phyloP scores from a whole-genome alignment of 2,888 invertebrate species.

The Conistra vaccinii region DNA sequence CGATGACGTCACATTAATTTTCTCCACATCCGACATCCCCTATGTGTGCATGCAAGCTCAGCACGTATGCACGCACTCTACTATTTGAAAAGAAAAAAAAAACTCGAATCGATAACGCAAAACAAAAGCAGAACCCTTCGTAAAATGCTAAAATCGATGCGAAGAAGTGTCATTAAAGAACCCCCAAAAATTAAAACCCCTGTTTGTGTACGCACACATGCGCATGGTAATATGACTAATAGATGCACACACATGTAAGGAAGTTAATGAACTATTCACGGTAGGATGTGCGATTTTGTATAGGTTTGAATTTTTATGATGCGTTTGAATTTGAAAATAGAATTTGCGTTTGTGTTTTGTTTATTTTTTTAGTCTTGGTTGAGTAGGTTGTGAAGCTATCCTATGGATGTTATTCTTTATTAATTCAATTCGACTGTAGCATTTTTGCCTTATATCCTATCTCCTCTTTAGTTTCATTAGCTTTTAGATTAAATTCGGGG shows the following conservation, averaged over 20 bases:
- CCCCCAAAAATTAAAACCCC: constrained; percentile 90
- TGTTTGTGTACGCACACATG: constrained; percentile 79
- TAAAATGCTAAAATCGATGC: constrained; percentile 88
- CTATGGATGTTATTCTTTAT: too few relatives aligned
- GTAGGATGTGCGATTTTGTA: constrained; percentile 68
- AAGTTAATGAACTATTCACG: constrained; percentile 71
- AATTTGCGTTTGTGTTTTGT: constrained; percentile 47
- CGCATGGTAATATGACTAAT: constrained; percentile 73
- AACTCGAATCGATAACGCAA: constrained; percentile 84
- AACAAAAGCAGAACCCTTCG: constrained; percentile 89
- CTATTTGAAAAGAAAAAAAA: constrained; percentile 77
- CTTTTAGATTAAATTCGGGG: too few relatives aligned
- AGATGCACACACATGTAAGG: constrained; percentile 75
- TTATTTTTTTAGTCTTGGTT: constrained; percentile 20
- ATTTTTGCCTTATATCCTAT: too few relatives aligned
- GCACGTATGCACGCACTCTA: constrained; percentile 80
- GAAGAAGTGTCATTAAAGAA: constrained; percentile 90
- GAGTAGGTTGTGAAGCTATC: background rate
- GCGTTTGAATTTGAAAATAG: constrained; percentile 53
- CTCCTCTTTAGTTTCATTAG: too few relatives aligned
- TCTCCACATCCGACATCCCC: constrained; percentile 63
- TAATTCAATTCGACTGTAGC: too few relatives aligned
- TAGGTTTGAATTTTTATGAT: constrained; percentile 60
- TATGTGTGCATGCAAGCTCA: constrained; percentile 71
- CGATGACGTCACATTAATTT: constrained; percentile 70